Evolutionary conservation across 2,797 vertebrate species (phyloP).

Genomic region (Sebastes taczanowskii): DNA sequence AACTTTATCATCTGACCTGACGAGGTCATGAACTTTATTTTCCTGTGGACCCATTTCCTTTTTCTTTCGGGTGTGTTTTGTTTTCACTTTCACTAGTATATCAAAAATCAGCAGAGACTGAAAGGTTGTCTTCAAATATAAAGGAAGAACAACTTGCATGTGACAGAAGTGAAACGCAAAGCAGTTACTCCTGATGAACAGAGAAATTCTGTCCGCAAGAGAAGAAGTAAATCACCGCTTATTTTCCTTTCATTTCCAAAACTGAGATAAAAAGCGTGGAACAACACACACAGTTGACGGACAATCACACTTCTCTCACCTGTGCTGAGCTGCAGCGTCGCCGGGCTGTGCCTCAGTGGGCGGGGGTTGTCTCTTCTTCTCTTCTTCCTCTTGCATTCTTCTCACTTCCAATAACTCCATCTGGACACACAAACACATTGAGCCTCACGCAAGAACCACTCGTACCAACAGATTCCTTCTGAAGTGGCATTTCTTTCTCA

Average conservation of each 20-base stretch:
- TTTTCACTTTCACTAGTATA: neutral
- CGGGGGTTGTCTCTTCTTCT: slow-evolving; percentile 87
- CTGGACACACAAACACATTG: slow-evolving; percentile 62
- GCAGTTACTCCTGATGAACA: neutral
- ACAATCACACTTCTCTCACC: slow-evolving; percentile 68
- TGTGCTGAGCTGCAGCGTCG: slow-evolving; percentile 85
- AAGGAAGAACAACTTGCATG: neutral
- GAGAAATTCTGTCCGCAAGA: neutral
- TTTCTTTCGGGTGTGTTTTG: neutral
- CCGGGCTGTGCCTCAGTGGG: slow-evolving; percentile 81
- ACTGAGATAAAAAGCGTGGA: neutral
- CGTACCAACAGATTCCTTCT: neutral
- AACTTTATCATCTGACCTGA: neutral
- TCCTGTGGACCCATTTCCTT: neutral
- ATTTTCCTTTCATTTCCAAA: neutral
- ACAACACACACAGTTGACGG: neutral
- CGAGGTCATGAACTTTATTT: neutral
- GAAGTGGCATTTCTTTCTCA: neutral
- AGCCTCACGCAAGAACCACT: neutral
- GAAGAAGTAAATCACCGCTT: neutral
- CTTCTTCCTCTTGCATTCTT: slow-evolving; percentile 93
- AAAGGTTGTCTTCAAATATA: neutral
- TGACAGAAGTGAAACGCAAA: neutral
- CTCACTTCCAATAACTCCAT: slow-evolving; percentile 96
- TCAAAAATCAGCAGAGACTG: neutral